These are phyloP conservation scores for Amiota mariae DNA, from an alignment of 2,888 invertebrate species.

Conservation along the genomic window DNA sequence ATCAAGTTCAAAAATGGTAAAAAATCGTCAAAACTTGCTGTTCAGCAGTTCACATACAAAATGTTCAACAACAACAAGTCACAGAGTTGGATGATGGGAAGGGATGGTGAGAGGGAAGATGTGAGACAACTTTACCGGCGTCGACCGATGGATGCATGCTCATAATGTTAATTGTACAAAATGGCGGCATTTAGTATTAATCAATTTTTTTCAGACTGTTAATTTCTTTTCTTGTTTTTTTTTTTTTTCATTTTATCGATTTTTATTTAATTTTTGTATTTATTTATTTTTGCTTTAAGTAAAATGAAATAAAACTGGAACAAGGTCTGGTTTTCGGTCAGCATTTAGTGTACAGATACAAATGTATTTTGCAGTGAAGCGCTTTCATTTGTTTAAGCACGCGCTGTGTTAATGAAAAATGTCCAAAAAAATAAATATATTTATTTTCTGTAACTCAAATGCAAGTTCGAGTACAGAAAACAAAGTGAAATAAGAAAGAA, in stretches of 20 bases:
- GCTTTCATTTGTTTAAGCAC: conserved; percentile 42
- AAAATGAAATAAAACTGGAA: conserved; percentile 59
- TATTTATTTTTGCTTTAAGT: conserved; percentile 48
- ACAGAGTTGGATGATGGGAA: neutral
- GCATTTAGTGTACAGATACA: neutral
- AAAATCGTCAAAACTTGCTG: conserved; percentile 12
- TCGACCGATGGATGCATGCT: conserved; percentile 5
- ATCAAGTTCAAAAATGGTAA: conserved; percentile 26
- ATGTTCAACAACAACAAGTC: neutral
- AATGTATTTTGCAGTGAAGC: no score
- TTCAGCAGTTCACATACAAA: neutral
- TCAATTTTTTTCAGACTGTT: conserved; percentile 50
- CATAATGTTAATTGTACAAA: conserved; percentile 50
- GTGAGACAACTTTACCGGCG: neutral
- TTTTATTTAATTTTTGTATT: conserved; percentile 20
- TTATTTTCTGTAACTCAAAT: neutral
- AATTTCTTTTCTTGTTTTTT: neutral
- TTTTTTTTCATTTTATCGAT: neutral
- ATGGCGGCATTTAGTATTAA: conserved; percentile 60
- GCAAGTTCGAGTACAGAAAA: neutral
- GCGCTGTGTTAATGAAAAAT: conserved; percentile 55
- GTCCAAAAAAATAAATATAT: conserved; percentile 36
- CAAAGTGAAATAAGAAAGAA: neutral
- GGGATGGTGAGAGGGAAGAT: no score
- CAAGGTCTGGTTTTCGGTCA: conserved; percentile 60